Evolutionary conservation across 2,888 invertebrate species (phyloP).

Genomic region (Drosophila paramelanica): DNA sequence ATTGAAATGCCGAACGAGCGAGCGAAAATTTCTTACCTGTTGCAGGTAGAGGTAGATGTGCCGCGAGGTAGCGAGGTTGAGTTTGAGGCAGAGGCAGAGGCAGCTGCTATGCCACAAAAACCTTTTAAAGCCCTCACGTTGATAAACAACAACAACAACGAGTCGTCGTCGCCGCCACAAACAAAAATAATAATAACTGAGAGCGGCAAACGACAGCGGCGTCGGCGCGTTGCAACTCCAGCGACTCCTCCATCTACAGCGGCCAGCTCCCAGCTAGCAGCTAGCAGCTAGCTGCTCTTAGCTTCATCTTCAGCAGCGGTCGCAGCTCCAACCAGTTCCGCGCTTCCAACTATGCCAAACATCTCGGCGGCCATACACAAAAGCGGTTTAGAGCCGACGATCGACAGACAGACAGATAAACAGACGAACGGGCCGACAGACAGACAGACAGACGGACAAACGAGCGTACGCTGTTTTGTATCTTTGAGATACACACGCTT

Average conservation of each 20-base stretch:
- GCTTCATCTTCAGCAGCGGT: conserved; percentile 31
- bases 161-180: conserved; percentile 72
- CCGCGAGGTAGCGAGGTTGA: conserved; percentile 18
- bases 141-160: conserved; percentile 57
- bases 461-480: conserved; percentile 50
- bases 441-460: conserved; percentile 40
- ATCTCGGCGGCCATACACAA: conserved; percentile 74
- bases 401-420: conserved; percentile 43
- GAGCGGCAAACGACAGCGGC: conserved; percentile 54
- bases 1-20: conserved; percentile 72
- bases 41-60: conserved; percentile 65
- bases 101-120: conserved; percentile 76
- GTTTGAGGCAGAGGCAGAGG: conserved; percentile 32
- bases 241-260: conserved; percentile 47
- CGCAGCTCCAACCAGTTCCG: conserved; percentile 68
- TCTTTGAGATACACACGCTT: conserved; percentile 57
- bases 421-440: conserved; percentile 45
- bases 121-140: conserved; percentile 79
- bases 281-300: conserved; percentile 9
- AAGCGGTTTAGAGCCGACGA: conserved; percentile 73
- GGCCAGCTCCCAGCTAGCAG: conserved; percentile 28
- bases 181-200: conserved; percentile 74
- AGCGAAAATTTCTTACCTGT: conserved; percentile 77
- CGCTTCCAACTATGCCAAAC: conserved; percentile 77
- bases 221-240: conserved; percentile 64